These are phyloP conservation scores for Xiphias gladius DNA, from an alignment of 2,113 vertebrate species.

Conservation along the genomic window DNA sequence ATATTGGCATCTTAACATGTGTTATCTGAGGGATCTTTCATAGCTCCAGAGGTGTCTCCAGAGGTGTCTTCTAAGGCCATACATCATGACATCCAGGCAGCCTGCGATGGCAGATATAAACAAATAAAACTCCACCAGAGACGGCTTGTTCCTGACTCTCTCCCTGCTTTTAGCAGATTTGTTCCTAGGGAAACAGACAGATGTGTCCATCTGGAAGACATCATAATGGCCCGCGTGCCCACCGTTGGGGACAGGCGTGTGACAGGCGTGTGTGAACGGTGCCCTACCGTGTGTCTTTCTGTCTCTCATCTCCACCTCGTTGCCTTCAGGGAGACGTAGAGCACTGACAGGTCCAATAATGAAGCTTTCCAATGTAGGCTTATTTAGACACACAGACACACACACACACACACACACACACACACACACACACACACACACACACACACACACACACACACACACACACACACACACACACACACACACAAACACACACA, in stretches of 20 bases:
- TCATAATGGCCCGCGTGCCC: slow-evolving; percentile 72
- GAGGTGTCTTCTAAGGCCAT: slow-evolving; percentile 29
- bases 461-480: slow-evolving; percentile 41
- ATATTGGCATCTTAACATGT: slow-evolving; percentile 56
- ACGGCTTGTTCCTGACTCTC: slow-evolving; percentile 44
- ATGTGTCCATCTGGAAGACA: slow-evolving; percentile 82
- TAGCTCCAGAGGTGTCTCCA: slow-evolving; percentile 4
- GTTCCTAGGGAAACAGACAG: slow-evolving; percentile 70
- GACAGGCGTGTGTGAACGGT: slow-evolving; percentile 65
- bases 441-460: slow-evolving; percentile 48
- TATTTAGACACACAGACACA: slow-evolving; percentile 54
- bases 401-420: not conserved
- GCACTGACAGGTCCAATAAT: slow-evolving; percentile 81
- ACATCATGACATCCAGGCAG: slow-evolving; percentile 45
- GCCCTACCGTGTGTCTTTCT: slow-evolving; percentile 61
- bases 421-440: slow-evolving; percentile 32
- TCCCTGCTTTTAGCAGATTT: slow-evolving; percentile 68
- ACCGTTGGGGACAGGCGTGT: slow-evolving; percentile 75
- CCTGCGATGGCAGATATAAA: slow-evolving; percentile 53
- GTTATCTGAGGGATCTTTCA: slow-evolving; percentile 52
- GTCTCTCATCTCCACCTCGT: slow-evolving; percentile 77
- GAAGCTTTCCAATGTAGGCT: slow-evolving; percentile 72
- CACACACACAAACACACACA: not conserved
- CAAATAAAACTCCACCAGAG: slow-evolving; percentile 64
- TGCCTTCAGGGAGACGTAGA: slow-evolving; percentile 73